Percentiles rank a stretch among this genome's conserved stretches.
Evolutionary conservation across 2,113 vertebrate species (phyloP).

Genomic region (Tonatia bakeri): DNA sequence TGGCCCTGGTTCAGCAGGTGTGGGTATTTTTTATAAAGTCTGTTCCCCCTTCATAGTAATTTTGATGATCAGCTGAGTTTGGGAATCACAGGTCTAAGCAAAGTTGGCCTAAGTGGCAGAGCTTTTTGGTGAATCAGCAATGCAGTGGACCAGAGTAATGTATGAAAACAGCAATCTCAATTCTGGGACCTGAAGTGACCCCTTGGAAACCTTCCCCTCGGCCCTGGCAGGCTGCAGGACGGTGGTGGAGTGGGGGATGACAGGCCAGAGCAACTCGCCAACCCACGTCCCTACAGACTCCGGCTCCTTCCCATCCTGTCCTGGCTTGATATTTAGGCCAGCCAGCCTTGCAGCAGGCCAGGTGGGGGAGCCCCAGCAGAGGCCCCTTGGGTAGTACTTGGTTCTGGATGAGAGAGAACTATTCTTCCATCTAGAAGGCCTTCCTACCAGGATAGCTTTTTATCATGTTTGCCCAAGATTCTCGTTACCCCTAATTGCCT

Average conservation of each 20-base stretch:
- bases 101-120: background rate
- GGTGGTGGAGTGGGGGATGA: background rate
- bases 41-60: background rate
- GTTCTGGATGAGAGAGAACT: background rate
- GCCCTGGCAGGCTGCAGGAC: background rate
- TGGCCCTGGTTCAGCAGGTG: background rate
- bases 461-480: constrained; percentile 50
- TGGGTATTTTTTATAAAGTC: background rate
- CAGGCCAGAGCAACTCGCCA: background rate
- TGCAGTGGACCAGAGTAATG: background rate
- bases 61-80: background rate
- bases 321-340: background rate
- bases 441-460: constrained; percentile 31
- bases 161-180: background rate
- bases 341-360: background rate
- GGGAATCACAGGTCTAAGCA: background rate
- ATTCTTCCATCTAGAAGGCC: background rate
- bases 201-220: background rate
- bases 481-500: constrained; percentile 46
- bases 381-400: background rate
- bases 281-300: background rate
- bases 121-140: background rate
- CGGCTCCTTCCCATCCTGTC: background rate
- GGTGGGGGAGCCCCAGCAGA: background rate
- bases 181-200: constrained; percentile 12